Base-by-base conservation (phyloP, 2,888 invertebrate species). In the Gastrophysa polygoni region DNA sequence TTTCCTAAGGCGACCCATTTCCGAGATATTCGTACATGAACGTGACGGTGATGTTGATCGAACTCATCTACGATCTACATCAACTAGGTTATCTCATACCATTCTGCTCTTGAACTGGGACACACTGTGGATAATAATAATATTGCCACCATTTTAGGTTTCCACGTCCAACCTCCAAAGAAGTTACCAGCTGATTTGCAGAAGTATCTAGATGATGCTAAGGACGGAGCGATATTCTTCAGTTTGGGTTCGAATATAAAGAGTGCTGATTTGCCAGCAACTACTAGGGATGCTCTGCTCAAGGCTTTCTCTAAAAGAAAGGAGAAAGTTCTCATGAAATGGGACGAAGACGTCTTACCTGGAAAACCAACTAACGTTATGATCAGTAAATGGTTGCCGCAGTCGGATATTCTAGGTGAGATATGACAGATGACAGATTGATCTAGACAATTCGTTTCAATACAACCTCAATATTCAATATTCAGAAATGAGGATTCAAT, bases 351-450 rank as follows among this genome's bases (percentile, higher is more conserved):
- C 29, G 59, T 75, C 46, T 59, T 66, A 16, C 63, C 63, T 3
- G 74, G 75, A 34, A 71, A 78, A 70, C 78, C 81, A 5, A 58
- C 73, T 29, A 81, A 82, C 70, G 76, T 85, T 1, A 75, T 80
- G 60, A 74, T 80, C 7, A 72, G 69, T 28, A 82, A 82, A 66
- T 85, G 84, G 84, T 71, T 83, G 16, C 83, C 84, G 0, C 84
- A 84, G 70, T 78, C 81, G 63, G 82, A 81, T 65, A 70, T 84
- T 60, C 71, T 84, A 57, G 80, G 82, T 82, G 68, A 57, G 55
- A n/a, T n/a, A n/a, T n/a, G n/a, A n/a, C n/a, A n/a, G n/a, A n/a
- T n/a, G n/a, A n/a, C n/a, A n/a, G n/a, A n/a, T n/a, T n/a, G n/a
- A n/a, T n/a, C n/a, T n/a, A n/a, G n/a, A n/a, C n/a, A n/a, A n/a